phyloP scores from a whole-genome alignment of 35 echinoderm and acorn worm genomes.

The Eucidaris tribuloides region DNA sequence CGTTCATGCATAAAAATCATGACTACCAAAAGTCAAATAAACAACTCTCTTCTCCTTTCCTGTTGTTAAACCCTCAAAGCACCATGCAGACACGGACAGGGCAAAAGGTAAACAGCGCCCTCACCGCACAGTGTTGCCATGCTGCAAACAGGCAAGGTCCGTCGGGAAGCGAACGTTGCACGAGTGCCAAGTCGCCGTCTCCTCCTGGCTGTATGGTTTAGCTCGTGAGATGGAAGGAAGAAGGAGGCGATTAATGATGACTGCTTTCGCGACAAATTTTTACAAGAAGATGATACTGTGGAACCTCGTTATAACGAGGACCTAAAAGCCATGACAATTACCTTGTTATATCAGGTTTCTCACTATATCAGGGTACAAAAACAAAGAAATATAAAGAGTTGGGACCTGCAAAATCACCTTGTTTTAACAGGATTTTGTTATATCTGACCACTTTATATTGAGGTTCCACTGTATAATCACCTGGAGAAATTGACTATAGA shows the following conservation, averaged over 20 bases:
- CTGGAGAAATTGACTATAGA: too few relatives aligned
- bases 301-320: too few relatives aligned
- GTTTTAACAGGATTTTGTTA: too few relatives aligned
- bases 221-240: conserved; percentile 64
- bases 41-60: neutral
- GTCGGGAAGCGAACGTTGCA: conserved; percentile 52
- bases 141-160: conserved; percentile 70
- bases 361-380: too few relatives aligned
- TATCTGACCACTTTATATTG: too few relatives aligned
- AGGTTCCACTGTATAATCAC: too few relatives aligned
- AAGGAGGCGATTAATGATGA: conserved; percentile 3
- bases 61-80: neutral
- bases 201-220: conserved; percentile 81
- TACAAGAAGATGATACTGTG: too few relatives aligned
- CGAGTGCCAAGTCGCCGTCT: conserved; percentile 83
- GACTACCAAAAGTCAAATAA: neutral
- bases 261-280: too few relatives aligned
- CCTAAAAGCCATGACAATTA: too few relatives aligned
- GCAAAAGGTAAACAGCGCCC: conserved; percentile 88
- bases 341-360: too few relatives aligned
- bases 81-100: conserved; percentile 96
- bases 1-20: neutral
- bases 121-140: conserved; percentile 76
- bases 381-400: too few relatives aligned
- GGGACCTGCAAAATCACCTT: too few relatives aligned